A percentile compares a stretch with the other conserved stretches of the same genome.
phyloP scores from a whole-genome alignment of 2,113 vertebrate genomes.

The Lamprologus lemairii region DNA sequence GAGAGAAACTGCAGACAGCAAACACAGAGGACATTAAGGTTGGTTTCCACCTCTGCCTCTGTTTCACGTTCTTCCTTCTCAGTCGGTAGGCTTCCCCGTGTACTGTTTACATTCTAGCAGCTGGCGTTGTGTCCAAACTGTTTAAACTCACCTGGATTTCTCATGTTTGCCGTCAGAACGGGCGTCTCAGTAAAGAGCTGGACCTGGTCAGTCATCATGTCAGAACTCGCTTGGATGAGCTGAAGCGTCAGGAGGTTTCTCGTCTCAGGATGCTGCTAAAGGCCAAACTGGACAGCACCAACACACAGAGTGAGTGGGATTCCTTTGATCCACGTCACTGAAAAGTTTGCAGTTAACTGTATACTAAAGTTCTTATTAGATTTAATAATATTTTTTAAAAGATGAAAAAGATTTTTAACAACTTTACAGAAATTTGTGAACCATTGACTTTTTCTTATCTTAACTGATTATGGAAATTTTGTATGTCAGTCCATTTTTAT shows the following conservation, averaged over 20 bases:
- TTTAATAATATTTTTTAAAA: neutral
- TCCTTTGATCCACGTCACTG: rapidly evolving
- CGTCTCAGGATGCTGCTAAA: constrained; percentile 87
- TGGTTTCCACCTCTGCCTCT: neutral
- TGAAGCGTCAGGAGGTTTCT: constrained; percentile 88
- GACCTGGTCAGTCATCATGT: constrained; percentile 87
- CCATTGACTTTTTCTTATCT: neutral
- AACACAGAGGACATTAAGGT: constrained; percentile 91
- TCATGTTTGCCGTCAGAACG: constrained; percentile 66
- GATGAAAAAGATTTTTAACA: neutral
- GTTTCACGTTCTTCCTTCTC: neutral
- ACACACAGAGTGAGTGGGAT: constrained; percentile 73
- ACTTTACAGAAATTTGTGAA: neutral
- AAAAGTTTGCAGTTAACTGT: neutral
- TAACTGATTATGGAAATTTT: neutral
- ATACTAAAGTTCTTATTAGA: neutral
- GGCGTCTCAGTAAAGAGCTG: constrained; percentile 84
- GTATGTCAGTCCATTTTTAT: neutral
- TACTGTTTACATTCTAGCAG: neutral
- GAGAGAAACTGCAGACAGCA: constrained; percentile 85
- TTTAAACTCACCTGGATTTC: neutral
- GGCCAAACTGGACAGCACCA: constrained; percentile 84
- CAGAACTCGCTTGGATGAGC: constrained; percentile 83
- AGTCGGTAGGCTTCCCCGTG: rapidly evolving
- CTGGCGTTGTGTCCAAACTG: rapidly evolving